phyloP scores from a whole-genome alignment of 2,797 vertebrate species.

The Otus scops region DNA sequence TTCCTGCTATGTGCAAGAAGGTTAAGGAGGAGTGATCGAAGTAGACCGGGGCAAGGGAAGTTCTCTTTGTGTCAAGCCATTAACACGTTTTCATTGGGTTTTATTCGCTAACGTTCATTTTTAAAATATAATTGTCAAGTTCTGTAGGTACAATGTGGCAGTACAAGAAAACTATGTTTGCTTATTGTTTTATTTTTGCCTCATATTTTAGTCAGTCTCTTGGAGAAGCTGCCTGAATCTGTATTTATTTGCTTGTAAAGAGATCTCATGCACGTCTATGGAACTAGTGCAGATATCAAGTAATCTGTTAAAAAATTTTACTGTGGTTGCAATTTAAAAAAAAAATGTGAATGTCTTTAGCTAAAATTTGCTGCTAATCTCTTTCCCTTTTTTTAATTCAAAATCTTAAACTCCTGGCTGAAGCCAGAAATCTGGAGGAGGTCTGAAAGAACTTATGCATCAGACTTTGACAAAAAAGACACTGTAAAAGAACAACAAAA shows the following conservation, averaged over 20 bases:
- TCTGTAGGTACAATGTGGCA: neutral
- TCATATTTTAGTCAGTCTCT: neutral
- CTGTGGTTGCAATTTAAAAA: neutral
- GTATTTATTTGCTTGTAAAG: neutral
- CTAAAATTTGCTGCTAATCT: neutral
- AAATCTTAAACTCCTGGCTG: neutral
- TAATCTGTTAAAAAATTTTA: neutral
- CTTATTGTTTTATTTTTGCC: neutral
- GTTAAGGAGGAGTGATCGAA: neutral
- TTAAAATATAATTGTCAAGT: fast-evolving
- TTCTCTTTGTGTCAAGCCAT: neutral
- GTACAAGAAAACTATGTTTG: fast-evolving
- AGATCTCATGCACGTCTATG: neutral
- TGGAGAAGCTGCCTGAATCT: neutral
- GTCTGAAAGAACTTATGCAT: neutral
- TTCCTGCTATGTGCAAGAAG: fast-evolving
- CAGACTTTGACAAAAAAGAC: neutral
- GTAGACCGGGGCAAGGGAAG: fast-evolving
- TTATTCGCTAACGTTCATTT: fast-evolving
- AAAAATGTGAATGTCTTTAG: neutral
- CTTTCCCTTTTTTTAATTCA: neutral
- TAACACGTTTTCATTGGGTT: fast-evolving
- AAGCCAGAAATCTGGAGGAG: neutral
- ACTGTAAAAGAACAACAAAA: neutral
- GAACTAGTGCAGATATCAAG: neutral